Base-by-base conservation (phyloP, 2,113 vertebrate species). In the Emydura subglobosa region DNA sequence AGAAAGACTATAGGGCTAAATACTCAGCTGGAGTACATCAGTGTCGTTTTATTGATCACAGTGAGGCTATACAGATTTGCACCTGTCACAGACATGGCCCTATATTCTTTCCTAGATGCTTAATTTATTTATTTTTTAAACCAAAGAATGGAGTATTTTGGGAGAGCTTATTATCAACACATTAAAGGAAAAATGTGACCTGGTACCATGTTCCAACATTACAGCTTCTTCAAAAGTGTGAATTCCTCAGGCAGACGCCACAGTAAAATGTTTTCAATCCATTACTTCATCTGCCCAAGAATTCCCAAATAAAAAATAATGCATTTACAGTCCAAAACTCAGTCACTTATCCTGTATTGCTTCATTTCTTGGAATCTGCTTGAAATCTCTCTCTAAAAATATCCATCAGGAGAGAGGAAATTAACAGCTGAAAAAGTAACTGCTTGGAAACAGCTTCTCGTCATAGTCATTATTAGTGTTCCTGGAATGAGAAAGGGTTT, bases 291-390 rank as follows among this genome's bases (percentile, higher is more conserved):
- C 57, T 86, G 34, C 57, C 86, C 49, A 94, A 82, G 79, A 61
- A 80, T 82, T 95, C 86, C 82, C 82, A 90, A 72, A 78, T 7
- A 21, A 16, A 47, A 59, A 87, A 90, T 94, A 59, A 27, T 5
- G 11, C 19, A 0, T 4, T 8, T 55, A 5, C 25, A 44, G 88
- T 95, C 78, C n/a, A 44, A 84, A 94, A 17, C 19, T 72, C 79
- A 42, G 21, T 87, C 25, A 85, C 93, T 88, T 89, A 4, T 92
- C 83, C 14, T 72, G 19, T 55, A 50, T 84, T 87, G 34, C 72
- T 93, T 95, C 7, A 91, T 80, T 96, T 91, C 54, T 88, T 93
- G 91, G 85, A 95, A 94, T 82, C 87, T 53, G 91, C 96, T 79
- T 82, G 27, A 85, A 85, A 90, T 61, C 16, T 5, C 17, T 11